phyloP scores from a whole-genome alignment of 1,140 invertebrate genomes.

The Ceratitis capitata region DNA sequence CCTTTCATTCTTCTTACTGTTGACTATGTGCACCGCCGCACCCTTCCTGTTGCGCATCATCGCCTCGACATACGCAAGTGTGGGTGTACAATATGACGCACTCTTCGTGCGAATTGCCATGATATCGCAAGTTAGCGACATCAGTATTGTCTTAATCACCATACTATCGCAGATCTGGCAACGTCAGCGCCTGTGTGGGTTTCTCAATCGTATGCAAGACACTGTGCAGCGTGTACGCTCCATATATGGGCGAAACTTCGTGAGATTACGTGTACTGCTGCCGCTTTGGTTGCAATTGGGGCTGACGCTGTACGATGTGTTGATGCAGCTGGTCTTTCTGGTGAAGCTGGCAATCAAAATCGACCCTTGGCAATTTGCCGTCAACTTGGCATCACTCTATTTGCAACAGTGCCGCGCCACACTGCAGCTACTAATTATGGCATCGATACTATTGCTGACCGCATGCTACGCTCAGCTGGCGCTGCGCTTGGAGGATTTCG shows the following conservation, averaged over 20 bases:
- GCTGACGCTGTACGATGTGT: conserved; percentile 52
- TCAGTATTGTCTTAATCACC: not conserved
- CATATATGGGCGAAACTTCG: not conserved
- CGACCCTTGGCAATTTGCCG: conserved; percentile 49
- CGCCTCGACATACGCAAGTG: conserved; percentile 49
- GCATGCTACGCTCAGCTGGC: not conserved
- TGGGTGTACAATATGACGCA: conserved; percentile 50
- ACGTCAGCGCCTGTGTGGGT: not conserved
- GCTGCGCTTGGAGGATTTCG: not conserved
- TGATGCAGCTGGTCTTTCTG: conserved; percentile 55
- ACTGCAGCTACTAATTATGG: conserved; percentile 47
- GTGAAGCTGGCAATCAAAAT: conserved; percentile 45
- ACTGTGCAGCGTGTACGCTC: not conserved
- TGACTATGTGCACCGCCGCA: conserved; percentile 44
- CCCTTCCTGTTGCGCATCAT: conserved; percentile 50
- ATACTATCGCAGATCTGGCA: not conserved
- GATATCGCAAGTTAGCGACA: conserved; percentile 40
- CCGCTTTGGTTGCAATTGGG: conserved; percentile 52
- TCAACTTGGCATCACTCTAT: conserved; percentile 52
- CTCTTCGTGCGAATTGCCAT: conserved; percentile 52
- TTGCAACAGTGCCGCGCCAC: conserved; percentile 54
- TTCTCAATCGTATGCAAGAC: not conserved
- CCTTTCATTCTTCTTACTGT: conserved; percentile 41
- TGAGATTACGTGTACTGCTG: not conserved
- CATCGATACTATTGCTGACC: not conserved